A percentile compares a stretch with the other conserved stretches of the same genome.
Evolutionary conservation across 2,113 vertebrate species (phyloP).

Genomic region (Pterocles orientalis): DNA sequence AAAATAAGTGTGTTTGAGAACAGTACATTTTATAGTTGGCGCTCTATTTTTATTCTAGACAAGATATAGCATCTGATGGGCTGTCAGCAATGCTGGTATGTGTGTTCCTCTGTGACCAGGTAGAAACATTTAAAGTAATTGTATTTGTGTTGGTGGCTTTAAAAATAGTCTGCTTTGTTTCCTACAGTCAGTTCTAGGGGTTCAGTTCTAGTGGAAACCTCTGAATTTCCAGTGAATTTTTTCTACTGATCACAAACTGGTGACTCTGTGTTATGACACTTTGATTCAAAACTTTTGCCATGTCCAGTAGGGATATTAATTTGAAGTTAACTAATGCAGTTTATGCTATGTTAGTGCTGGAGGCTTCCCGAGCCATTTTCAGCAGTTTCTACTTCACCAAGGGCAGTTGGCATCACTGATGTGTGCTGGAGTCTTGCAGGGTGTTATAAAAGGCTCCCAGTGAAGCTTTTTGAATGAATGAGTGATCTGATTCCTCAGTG

Average conservation of each 20-base stretch:
- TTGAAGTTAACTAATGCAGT: not conserved
- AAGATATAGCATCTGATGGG: not conserved
- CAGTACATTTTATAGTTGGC: not conserved
- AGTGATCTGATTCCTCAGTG: not conserved
- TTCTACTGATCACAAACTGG: not conserved
- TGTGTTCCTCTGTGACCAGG: not conserved
- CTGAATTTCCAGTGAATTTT: not conserved
- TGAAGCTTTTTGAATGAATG: not conserved
- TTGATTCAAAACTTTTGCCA: not conserved
- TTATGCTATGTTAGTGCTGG: not conserved
- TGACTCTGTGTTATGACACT: not conserved
- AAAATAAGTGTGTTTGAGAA: not conserved
- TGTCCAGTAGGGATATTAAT: not conserved
- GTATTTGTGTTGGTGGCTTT: not conserved
- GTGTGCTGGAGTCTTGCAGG: not conserved
- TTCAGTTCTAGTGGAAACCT: not conserved
- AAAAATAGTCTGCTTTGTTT: not conserved
- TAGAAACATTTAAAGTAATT: not conserved
- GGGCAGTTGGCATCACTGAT: not conserved
- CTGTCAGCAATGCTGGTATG: not conserved
- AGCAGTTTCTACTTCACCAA: not conserved
- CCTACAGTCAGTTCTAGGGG: not conserved
- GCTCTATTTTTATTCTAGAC: not conserved
- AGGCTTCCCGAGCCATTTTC: not conserved
- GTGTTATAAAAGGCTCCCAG: not conserved